phyloP scores from a whole-genome alignment of 2,797 vertebrate species.

The Hapalemur alaotrensis region DNA sequence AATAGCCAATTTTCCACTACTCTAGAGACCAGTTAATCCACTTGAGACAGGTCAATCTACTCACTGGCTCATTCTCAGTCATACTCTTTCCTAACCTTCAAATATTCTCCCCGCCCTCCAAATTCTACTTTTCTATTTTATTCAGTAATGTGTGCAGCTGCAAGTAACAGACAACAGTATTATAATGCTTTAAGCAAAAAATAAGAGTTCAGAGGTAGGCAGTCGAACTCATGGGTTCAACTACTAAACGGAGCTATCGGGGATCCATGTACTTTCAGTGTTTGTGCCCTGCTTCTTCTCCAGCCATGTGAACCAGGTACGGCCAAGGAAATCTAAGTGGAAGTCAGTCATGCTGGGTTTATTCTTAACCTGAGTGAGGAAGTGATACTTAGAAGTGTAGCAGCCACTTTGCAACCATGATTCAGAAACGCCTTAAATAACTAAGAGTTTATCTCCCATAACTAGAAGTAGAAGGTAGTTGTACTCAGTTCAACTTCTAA shows the following conservation, averaged over 20 bases:
- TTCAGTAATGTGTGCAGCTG: not conserved
- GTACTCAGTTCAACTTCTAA: not conserved
- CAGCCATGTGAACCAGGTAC: not conserved
- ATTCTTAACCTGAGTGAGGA: not conserved
- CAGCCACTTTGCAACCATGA: not conserved
- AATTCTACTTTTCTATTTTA: not conserved
- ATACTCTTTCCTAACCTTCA: not conserved
- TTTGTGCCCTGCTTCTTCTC: not conserved
- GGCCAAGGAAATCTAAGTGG: not conserved
- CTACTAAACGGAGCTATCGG: not conserved
- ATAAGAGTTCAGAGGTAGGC: not conserved
- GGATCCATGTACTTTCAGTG: not conserved
- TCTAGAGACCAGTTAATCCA: not conserved
- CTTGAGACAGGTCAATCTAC: not conserved
- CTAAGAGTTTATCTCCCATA: not conserved
- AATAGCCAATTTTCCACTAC: not conserved
- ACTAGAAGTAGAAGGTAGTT: not conserved
- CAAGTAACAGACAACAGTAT: not conserved
- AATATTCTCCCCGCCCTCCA: not conserved
- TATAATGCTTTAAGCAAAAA: not conserved
- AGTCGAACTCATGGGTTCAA: not conserved
- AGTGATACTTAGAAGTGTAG: not conserved
- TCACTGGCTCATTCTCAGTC: not conserved
- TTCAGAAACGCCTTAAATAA: not conserved
- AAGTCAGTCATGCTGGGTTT: not conserved